phyloP scores from a whole-genome alignment of 64 coral and sea anemone genomes.

The Porites lutea region DNA sequence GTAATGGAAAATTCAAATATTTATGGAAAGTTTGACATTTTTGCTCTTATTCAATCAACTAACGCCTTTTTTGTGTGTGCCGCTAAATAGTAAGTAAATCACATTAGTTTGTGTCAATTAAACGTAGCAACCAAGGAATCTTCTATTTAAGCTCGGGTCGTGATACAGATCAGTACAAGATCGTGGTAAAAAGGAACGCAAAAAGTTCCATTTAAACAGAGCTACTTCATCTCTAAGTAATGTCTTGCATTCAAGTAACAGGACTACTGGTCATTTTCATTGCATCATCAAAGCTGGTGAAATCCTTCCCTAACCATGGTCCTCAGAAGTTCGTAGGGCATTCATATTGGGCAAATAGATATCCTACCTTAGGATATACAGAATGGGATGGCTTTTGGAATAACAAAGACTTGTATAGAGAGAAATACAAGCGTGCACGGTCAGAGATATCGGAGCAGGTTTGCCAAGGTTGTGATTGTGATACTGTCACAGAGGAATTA shows the following conservation, averaged over 20 bases:
- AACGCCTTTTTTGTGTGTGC: not conserved
- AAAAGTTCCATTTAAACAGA: not conserved
- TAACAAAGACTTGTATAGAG: not conserved
- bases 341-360: conserved; percentile 74
- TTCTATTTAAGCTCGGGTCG: not conserved
- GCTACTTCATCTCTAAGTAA: not conserved
- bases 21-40: not conserved
- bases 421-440: conserved; percentile 24
- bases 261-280: not conserved
- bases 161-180: not conserved
- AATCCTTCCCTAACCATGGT: conserved; percentile 15
- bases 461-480: conserved; percentile 50
- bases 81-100: not conserved
- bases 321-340: conserved; percentile 46
- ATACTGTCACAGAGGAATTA: conserved; percentile 29
- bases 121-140: not conserved
- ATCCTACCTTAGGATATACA: conserved; percentile 45
- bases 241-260: not conserved
- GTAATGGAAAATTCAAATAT: not conserved
- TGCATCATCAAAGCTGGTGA: not conserved
- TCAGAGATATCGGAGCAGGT: not conserved
- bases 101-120: not conserved
- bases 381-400: conserved; percentile 94
- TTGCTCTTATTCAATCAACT: not conserved
- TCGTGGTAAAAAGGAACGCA: not conserved